Evolutionary conservation across 2,113 vertebrate species (phyloP), one percentile per base, ranked within the genome.

Genomic region (Mastomys coucha): DNA sequence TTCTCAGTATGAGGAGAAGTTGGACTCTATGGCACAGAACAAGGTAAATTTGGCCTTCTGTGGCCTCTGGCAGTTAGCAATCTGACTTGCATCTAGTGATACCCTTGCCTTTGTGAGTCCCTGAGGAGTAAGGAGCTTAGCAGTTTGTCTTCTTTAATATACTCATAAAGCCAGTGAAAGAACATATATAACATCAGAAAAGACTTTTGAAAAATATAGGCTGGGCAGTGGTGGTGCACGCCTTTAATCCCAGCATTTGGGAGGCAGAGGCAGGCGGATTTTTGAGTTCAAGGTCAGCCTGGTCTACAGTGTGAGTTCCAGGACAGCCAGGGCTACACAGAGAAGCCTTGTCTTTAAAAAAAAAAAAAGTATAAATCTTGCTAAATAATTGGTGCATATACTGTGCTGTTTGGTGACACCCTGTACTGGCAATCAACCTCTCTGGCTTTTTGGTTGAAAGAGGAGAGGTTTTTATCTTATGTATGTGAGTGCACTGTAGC

Each of bases 31-130:
- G 24, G 1, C 17, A 33, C 22, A 56, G 33, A 81, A 84, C 53
- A 82, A 82, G 77, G 84, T 93, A 94, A 95, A 91, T 82, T 93
- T 96, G 11, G 91, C 58, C 16, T 76, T 89, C 4, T 81, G 49
- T 73, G 56, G 45, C 33, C 56, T 93, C 84, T 81, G 73, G n/a
- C 33, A 94, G 58, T 11, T 81, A 93, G 26, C 16, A 49, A 53
- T 39, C 33, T 91, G 42, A 49, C 78, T 92, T 94, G 95, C 49
- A 69, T 93, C 33, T 93, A 82, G 60, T 67, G 80, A 92, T 95
- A 73, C 63, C 91, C 80, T 13, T 80, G 63, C 49, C 45, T 96
- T 90, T 91, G 19, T 87, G n/a, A 93, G 49, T 9, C 70, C 31
- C 31, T 28, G 58, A 42, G 13, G 42, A 2, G 6, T 63, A 26